These are phyloP conservation scores for Nymphalis c-album DNA, from an alignment of 2,888 invertebrate genomes.

Conservation along the genomic window DNA sequence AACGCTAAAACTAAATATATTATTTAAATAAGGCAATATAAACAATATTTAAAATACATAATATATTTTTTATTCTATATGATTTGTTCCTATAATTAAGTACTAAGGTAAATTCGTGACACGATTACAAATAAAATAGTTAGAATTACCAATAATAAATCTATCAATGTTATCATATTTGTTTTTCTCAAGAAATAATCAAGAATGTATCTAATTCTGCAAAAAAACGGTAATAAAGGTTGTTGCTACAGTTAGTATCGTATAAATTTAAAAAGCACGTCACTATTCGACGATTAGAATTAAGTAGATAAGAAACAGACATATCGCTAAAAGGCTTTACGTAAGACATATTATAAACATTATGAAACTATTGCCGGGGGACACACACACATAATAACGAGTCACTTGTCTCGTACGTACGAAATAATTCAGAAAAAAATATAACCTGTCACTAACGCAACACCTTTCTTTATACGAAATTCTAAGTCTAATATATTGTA, in stretches of 20 bases:
- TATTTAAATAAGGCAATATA: no score
- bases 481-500: constrained; percentile 1
- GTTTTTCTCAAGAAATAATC: neutral
- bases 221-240: no score
- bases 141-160: no score
- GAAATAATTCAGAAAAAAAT: constrained; percentile 20
- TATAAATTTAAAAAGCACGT: no score
- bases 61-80: no score
- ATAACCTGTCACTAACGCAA: constrained; percentile 24
- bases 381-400: constrained; percentile 5
- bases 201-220: no score
- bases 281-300: neutral
- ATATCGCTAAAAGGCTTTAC: constrained; percentile 7
- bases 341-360: constrained; percentile 10
- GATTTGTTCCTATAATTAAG: no score
- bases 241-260: no score
- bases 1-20: no score
- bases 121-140: neutral
- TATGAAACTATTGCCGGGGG: constrained; percentile 19
- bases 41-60: no score
- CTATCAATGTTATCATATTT: neutral
- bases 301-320: neutral
- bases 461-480: constrained; percentile 19
- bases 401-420: constrained; percentile 11
- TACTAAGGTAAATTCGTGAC: neutral